phyloP scores from a whole-genome alignment of 2,113 vertebrate genomes.

The Notarius lentiginosus region DNA sequence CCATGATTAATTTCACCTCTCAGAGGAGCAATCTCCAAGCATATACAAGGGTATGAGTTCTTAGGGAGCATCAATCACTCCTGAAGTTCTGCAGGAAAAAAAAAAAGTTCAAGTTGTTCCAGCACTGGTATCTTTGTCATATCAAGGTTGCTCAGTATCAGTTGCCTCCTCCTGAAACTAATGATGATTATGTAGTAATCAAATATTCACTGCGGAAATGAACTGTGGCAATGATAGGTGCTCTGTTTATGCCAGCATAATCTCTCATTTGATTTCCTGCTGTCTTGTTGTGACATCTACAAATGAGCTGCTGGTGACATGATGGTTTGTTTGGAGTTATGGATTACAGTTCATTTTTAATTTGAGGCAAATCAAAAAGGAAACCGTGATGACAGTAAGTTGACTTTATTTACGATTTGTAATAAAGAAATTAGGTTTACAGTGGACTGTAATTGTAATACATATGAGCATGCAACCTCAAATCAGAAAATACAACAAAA shows the following conservation, averaged over 20 bases:
- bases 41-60: constrained; percentile 43
- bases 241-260: constrained; percentile 30
- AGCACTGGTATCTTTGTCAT: constrained; percentile 2
- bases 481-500: not conserved
- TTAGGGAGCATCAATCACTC: constrained; percentile 38
- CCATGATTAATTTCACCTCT: constrained; percentile 52
- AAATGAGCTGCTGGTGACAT: constrained; percentile 32
- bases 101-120: constrained; percentile 21
- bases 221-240: constrained; percentile 27
- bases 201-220: constrained; percentile 28
- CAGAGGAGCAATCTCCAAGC: constrained; percentile 40
- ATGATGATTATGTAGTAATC: constrained; percentile 32
- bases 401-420: constrained; percentile 14
- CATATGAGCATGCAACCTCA: not conserved
- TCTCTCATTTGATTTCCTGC: constrained; percentile 27
- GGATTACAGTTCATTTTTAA: constrained; percentile 16
- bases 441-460: not conserved
- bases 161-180: constrained; percentile 4
- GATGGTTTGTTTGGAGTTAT: constrained; percentile 29
- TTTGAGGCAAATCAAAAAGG: constrained; percentile 21
- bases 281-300: constrained; percentile 40
- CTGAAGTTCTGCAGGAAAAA: constrained; percentile 12
- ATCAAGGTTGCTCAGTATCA: constrained; percentile 30
- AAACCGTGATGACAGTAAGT: not conserved
- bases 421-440: not conserved